Evolutionary conservation across 2,113 vertebrate species (phyloP), one percentile per base, ranked within the genome.

Genomic region (Hyaena hyaena): DNA sequence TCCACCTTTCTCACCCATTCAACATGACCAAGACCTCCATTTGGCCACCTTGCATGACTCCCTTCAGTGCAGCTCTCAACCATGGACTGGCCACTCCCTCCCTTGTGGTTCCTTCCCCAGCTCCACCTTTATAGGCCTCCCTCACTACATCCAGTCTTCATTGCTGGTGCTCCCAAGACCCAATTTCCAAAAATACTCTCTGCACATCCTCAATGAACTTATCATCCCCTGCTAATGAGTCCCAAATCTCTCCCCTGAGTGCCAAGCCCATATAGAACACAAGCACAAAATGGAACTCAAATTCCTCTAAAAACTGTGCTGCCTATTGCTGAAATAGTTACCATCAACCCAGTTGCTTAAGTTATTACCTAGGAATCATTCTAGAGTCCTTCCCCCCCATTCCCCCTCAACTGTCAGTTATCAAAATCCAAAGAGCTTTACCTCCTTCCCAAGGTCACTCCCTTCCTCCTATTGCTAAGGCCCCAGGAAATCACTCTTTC

Each of bases 211-310:
- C 90, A 50, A 0, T 65, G 79, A 23, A 23, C 84, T 79, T 65
- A 84, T 23, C n/a, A 55, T 65, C 53, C 69, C 63, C 79, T 35
- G 14, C 48, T 48, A 61, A 80, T 48, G 35, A 90, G 21, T 71
- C 31, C 39, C 53, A 81, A 39, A 63, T 43, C 14, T 50, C 14
- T 76, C 63, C 21, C 50, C 79, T 43, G 39, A 71, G 16, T 45
- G 28, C 53, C n/a, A 66, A 14, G 17, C 55, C 33, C 31, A 16
- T 19, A 61, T 7, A 93, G 24, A 21, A 77, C 65, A 55, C 43
- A 65, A 69, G 48, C 50, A 88, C 53, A 43, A 92, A 94, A 89
- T 80, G 21, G 21, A 94, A 5, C 21, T 92, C 35, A 9, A 58
- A 77, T 69, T 39, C 33, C 55, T 87, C 53, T n/a, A n/a, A 35